Base-by-base conservation (phyloP, 1,140 invertebrate species). In the Anoplolepis gracilipes region DNA sequence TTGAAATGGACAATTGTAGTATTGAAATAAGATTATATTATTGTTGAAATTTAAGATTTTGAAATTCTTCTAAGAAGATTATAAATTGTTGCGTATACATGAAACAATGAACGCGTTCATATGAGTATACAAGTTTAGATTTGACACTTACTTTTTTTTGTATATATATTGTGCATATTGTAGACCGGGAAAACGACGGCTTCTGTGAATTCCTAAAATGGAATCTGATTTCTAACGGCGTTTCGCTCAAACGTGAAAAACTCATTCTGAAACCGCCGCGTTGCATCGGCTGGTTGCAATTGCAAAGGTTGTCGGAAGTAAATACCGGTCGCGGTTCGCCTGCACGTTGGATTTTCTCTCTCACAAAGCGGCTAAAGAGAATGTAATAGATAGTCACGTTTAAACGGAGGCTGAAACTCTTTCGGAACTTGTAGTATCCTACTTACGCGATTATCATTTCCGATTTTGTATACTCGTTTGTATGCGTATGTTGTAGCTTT, bases 151-250 rank as follows among this genome's bases (percentile, higher is more conserved):
- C n/a, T n/a, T n/a, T n/a, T n/a, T n/a, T n/a, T n/a, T n/a, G n/a
- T n/a, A n/a, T n/a, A n/a, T n/a, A n/a, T n/a, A n/a, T n/a, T n/a
- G n/a, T n/a, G n/a, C 11, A 25, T 46, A 78, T n/a, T n/a, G n/a
- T 67, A 39, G 65, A 73, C 65, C 53, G n/a, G 30, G 22, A 69
- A 46, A 10, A 19, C 25, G 28, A 49, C 16, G 13, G 16, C 42
- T 85, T 81, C 86, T 65, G 59, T 53, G 67, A 84, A 67, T 59
- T 84, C 79, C 88, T 81, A 88, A 93, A 92, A 92, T 86, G 89
- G 90, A 92, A 88, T 92, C 87, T 89, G 89, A 93, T 93, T 93
- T 92, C 92, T 93, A 93, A 93, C 92, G 87, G 88, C 87, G 88
- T 93, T 91, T 92, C 86, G 87, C 89, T 85, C 70, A 73, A 19